phyloP scores from a whole-genome alignment of 2,113 vertebrate species.

The Motacilla alba region DNA sequence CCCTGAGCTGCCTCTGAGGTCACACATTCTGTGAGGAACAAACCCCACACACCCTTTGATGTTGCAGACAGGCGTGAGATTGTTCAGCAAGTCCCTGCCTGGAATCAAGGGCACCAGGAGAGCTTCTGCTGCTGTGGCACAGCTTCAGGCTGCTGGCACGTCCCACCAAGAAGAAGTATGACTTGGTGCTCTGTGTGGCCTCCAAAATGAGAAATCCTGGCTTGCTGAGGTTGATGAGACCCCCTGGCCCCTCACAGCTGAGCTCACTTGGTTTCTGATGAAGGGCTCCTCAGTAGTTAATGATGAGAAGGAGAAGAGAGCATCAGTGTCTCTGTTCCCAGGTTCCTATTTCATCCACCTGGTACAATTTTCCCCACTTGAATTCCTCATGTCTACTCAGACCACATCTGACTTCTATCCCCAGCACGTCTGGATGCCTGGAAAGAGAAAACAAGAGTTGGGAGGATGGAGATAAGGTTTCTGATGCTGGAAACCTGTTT shows the following conservation, averaged over 20 bases:
- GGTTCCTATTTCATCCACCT: not conserved
- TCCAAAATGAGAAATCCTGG: not conserved
- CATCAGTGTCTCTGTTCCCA: not conserved
- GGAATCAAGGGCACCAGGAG: not conserved
- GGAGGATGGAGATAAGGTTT: conserved; percentile 6
- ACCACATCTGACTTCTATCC: conserved; percentile 17
- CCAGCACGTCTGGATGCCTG: not conserved
- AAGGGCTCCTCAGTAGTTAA: not conserved
- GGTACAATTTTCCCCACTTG: not conserved
- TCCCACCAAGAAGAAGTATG: not conserved
- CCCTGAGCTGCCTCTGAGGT: not conserved
- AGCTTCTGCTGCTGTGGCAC: accelerated
- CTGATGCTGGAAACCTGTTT: not conserved
- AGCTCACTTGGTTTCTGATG: not conserved
- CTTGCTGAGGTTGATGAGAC: not conserved
- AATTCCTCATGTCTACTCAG: not conserved
- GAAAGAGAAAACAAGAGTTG: not conserved
- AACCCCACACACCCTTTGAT: not conserved
- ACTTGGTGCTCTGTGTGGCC: not conserved
- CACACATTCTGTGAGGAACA: accelerated
- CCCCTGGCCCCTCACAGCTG: not conserved
- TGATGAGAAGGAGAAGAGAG: not conserved
- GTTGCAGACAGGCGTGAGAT: not conserved
- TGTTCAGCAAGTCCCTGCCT: not conserved
- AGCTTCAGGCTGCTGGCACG: accelerated